Percentiles rank a stretch among this genome's conserved stretches.
Evolutionary conservation across 2,113 vertebrate species (phyloP).

Genomic region (Rhadina sibilatrix): DNA sequence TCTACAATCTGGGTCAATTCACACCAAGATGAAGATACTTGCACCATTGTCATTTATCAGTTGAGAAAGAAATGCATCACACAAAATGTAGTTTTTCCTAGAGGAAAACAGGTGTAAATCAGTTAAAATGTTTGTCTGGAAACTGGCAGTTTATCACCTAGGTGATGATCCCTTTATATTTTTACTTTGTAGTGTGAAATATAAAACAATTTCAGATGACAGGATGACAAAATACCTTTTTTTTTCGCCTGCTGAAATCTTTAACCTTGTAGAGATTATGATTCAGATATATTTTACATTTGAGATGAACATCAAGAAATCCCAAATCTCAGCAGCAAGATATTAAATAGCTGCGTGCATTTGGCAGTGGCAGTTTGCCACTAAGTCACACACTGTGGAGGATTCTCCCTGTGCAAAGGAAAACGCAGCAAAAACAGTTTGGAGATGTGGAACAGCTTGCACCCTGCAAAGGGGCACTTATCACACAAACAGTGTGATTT

Average conservation of each 20-base stretch:
- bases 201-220: conserved; percentile 71
- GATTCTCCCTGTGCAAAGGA: conserved; percentile 25
- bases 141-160: conserved; percentile 69
- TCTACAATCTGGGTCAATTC: conserved; percentile 27
- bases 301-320: conserved; percentile 63
- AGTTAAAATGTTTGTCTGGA: conserved; percentile 66
- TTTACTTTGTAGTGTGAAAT: conserved; percentile 62
- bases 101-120: conserved; percentile 73
- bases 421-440: neutral
- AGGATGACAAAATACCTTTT: conserved; percentile 60
- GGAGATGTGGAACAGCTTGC: conserved; percentile 24
- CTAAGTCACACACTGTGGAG: neutral
- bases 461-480: conserved; percentile 14
- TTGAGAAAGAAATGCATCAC: conserved; percentile 53
- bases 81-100: conserved; percentile 59
- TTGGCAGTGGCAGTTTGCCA: conserved; percentile 32
- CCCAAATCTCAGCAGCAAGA: conserved; percentile 27
- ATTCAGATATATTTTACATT: conserved; percentile 64
- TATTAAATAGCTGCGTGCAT: conserved; percentile 37
- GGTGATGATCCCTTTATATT: conserved; percentile 73
- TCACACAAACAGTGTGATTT: conserved; percentile 39
- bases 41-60: conserved; percentile 42
- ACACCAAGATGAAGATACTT: conserved; percentile 43
- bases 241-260: conserved; percentile 32
- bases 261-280: conserved; percentile 55